Conservation (phyloP, 2,113 vertebrate genomes). For the Pluvianellus socialis region DNA sequence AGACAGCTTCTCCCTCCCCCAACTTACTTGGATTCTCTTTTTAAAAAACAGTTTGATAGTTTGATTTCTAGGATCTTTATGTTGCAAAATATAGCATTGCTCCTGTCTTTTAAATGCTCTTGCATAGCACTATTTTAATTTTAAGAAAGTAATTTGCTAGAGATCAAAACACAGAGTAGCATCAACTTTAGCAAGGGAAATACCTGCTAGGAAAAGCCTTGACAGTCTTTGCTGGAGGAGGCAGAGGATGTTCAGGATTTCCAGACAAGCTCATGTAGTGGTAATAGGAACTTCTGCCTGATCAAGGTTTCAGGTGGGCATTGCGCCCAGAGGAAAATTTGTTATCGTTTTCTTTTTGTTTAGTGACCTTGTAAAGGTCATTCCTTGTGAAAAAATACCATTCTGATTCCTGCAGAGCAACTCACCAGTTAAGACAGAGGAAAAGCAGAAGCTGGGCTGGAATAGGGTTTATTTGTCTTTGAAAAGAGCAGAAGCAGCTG, state of each 20-base stretch:
- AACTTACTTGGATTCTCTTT: neutral
- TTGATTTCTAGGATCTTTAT: neutral
- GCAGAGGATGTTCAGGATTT: neutral
- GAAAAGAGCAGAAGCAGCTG: neutral
- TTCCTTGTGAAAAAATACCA: neutral
- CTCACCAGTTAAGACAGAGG: neutral
- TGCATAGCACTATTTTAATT: neutral
- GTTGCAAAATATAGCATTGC: neutral
- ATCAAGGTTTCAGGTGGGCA: neutral
- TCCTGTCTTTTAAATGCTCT: neutral
- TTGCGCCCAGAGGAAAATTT: neutral
- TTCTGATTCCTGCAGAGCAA: neutral
- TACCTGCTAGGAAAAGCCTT: neutral
- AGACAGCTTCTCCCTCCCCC: neutral
- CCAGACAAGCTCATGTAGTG: neutral
- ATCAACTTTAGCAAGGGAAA: neutral
- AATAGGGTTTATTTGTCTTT: neutral
- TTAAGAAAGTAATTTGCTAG: neutral
- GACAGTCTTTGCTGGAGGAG: neutral
- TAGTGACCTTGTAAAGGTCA: neutral
- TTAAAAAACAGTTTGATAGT: neutral
- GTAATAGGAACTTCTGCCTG: neutral
- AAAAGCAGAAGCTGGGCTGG: neutral
- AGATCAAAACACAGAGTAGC: neutral
- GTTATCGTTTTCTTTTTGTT: neutral